phyloP scores from a whole-genome alignment of 2,888 invertebrate species.

The Baronia brevicornis region DNA sequence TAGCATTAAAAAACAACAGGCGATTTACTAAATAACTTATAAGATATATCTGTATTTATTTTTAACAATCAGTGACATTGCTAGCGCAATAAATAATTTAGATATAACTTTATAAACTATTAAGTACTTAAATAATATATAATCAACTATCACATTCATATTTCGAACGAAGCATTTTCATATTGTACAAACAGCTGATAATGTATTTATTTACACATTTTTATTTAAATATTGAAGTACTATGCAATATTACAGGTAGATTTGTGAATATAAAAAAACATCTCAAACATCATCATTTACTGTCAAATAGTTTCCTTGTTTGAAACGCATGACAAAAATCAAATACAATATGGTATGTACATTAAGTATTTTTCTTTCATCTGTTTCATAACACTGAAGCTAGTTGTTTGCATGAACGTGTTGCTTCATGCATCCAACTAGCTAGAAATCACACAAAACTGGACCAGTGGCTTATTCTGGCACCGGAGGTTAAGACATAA shows the following conservation, averaged over 20 bases:
- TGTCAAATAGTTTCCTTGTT: too few species aligned
- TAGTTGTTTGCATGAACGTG: too few species aligned
- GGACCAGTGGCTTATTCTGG: too few species aligned
- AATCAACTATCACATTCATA: slow-evolving; percentile 73
- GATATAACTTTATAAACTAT: slow-evolving; percentile 63
- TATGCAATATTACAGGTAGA: slow-evolving; percentile 29
- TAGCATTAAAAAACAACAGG: background rate
- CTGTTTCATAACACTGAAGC: too few species aligned
- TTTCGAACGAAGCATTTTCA: slow-evolving; percentile 64
- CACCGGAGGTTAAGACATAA: too few species aligned
- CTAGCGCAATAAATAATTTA: slow-evolving; percentile 68
- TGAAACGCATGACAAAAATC: too few species aligned
- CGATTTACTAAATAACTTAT: too few species aligned
- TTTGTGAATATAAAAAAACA: slow-evolving; percentile 47
- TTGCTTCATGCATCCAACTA: too few species aligned
- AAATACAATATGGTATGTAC: too few species aligned
- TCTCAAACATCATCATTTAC: slow-evolving; percentile 43
- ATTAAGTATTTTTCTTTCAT: too few species aligned
- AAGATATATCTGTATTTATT: too few species aligned
- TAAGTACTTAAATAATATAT: slow-evolving; percentile 66
- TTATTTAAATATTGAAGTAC: slow-evolving; percentile 50
- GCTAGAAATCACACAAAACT: too few species aligned
- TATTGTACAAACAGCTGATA: slow-evolving; percentile 52
- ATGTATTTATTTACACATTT: slow-evolving; percentile 13
- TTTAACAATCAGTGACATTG: slow-evolving; percentile 33